phyloP scores from a whole-genome alignment of 2,113 vertebrate genomes.

The Gorilla gorilla region DNA sequence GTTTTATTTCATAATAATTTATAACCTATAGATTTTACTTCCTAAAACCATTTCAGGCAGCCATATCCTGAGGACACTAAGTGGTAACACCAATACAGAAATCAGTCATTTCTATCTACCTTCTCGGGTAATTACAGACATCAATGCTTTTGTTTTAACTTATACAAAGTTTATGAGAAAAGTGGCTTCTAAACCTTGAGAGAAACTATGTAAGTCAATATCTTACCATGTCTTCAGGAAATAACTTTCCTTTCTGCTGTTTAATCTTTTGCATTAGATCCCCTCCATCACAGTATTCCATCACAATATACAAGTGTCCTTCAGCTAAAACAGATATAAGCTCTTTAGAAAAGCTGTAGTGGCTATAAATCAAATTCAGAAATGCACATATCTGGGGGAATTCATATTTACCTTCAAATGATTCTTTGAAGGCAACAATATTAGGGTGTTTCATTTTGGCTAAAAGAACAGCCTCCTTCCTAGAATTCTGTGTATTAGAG shows the following conservation, averaged over 20 bases:
- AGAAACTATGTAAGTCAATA: background rate
- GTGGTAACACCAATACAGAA: background rate
- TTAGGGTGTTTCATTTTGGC: constrained; percentile 94
- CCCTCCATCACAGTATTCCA: constrained; percentile 95
- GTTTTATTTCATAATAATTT: constrained; percentile 13
- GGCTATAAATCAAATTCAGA: background rate
- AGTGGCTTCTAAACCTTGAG: background rate
- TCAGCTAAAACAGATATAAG: constrained; percentile 83
- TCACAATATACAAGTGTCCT: constrained; percentile 92
- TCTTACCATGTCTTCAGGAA: constrained; percentile 89
- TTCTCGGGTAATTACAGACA: background rate
- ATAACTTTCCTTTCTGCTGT: constrained; percentile 86
- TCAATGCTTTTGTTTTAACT: background rate
- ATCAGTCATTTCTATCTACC: background rate
- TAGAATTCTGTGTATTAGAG: constrained; percentile 82
- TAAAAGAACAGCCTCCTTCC: constrained; percentile 91
- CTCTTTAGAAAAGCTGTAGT: constrained; percentile 46
- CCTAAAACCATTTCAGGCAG: background rate
- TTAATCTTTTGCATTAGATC: constrained; percentile 93
- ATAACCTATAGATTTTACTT: background rate
- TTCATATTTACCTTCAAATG: constrained; percentile 90
- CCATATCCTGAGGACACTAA: background rate
- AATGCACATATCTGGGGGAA: background rate
- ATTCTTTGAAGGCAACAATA: constrained; percentile 92
- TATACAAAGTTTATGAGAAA: background rate